These are phyloP conservation scores for Ophiothrix spiculata DNA, from an alignment of 35 echinoderm and acorn worm genomes.

Conservation along the genomic window DNA sequence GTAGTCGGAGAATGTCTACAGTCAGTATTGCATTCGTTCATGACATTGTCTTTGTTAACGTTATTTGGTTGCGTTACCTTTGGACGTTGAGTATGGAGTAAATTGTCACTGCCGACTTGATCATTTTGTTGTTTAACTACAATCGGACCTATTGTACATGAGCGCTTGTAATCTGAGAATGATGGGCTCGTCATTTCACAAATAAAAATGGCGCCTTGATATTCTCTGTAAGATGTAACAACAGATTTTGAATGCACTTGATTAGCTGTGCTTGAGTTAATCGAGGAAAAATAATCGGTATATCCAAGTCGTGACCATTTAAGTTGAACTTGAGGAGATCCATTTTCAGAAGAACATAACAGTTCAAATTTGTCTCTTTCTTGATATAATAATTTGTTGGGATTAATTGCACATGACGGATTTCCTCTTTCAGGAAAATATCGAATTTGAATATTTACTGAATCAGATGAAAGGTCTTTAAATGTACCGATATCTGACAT, in stretches of 20 bases:
- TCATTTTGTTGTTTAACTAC: background rate
- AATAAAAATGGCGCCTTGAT: background rate
- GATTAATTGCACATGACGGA: background rate
- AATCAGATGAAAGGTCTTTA: background rate
- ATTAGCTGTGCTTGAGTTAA: background rate
- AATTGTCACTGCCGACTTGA: background rate
- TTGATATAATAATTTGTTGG: background rate
- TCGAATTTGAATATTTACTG: background rate
- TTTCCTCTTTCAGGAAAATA: background rate
- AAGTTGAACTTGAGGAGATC: background rate
- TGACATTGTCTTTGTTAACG: background rate
- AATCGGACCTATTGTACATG: background rate
- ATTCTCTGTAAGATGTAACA: background rate
- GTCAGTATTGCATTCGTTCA: background rate
- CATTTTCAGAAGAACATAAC: background rate
- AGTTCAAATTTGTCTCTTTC: background rate
- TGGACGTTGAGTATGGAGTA: background rate
- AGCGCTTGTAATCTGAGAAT: background rate
- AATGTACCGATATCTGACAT: background rate
- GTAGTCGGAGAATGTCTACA: background rate
- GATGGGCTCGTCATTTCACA: background rate
- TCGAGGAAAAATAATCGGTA: background rate
- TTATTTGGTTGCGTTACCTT: background rate
- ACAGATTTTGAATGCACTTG: background rate
- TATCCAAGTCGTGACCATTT: background rate